Evolutionary conservation across 1,140 invertebrate genomes (phyloP).

Genomic region (Ephestia elutella): DNA sequence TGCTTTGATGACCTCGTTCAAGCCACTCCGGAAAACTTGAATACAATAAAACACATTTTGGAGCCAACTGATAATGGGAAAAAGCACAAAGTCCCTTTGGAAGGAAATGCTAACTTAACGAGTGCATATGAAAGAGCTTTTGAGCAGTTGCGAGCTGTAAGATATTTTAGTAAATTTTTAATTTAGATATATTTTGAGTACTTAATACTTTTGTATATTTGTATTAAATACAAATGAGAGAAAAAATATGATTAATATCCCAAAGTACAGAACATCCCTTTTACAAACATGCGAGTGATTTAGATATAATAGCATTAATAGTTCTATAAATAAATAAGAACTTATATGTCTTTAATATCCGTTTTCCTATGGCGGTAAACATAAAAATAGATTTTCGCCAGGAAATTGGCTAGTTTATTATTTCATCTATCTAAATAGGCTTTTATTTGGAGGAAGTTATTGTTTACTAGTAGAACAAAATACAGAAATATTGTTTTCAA

Average conservation of each 20-base stretch:
- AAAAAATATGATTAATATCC: not conserved
- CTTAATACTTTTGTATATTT: too few relatives aligned
- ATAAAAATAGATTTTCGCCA: too few relatives aligned
- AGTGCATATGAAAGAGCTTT: constrained; percentile 91
- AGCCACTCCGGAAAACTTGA: constrained; percentile 93
- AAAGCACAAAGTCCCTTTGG: constrained; percentile 54
- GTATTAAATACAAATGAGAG: too few relatives aligned
- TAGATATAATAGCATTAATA: too few relatives aligned
- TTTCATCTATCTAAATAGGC: too few relatives aligned
- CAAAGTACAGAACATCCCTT: too few relatives aligned
- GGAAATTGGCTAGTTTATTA: too few relatives aligned
- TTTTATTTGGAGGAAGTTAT: too few relatives aligned
- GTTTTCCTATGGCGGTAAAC: too few relatives aligned
- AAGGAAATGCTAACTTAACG: constrained; percentile 90
- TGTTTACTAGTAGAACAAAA: too few relatives aligned
- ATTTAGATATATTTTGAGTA: not conserved
- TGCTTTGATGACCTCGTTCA: constrained; percentile 92
- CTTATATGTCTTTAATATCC: not conserved
- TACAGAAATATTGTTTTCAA: not conserved
- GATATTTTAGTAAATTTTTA: constrained; percentile 15
- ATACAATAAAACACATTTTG: constrained; percentile 84
- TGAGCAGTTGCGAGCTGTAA: constrained; percentile 83
- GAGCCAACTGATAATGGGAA: constrained; percentile 77
- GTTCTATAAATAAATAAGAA: too few relatives aligned
- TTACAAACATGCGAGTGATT: too few relatives aligned